Conservation (phyloP, 2,113 vertebrate genomes). For the Aspidoscelis tigris region DNA sequence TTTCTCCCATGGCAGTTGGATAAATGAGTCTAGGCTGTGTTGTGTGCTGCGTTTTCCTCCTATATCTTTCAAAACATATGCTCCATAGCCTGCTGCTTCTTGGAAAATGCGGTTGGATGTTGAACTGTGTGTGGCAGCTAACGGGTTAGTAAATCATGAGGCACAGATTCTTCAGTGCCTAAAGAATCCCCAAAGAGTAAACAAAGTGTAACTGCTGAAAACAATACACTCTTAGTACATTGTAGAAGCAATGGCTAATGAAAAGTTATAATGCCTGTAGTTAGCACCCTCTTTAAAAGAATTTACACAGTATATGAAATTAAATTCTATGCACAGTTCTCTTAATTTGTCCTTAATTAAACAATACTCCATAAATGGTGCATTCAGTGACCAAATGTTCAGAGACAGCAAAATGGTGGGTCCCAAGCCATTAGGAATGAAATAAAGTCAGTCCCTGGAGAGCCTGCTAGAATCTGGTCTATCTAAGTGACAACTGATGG, state of each 20-base stretch:
- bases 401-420: slow-evolving; percentile 85
- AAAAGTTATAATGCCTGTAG: slow-evolving; percentile 93
- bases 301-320: slow-evolving; percentile 90
- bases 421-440: slow-evolving; percentile 88
- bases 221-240: slow-evolving; percentile 82
- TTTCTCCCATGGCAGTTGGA: slow-evolving; percentile 25
- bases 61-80: slow-evolving; percentile 18
- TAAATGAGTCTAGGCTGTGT: slow-evolving; percentile 27
- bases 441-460: slow-evolving; percentile 86
- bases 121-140: slow-evolving; percentile 49
- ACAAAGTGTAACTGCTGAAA: slow-evolving; percentile 82
- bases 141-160: slow-evolving; percentile 71
- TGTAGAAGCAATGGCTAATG: slow-evolving; percentile 89
- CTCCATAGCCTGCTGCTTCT: slow-evolving; percentile 8
- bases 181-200: slow-evolving; percentile 79
- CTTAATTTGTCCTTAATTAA: slow-evolving; percentile 98
- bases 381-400: slow-evolving; percentile 94
- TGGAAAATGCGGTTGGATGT: slow-evolving; percentile 1
- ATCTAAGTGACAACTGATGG: slow-evolving; percentile 95
- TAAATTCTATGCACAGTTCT: slow-evolving; percentile 93
- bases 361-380: slow-evolving; percentile 94
- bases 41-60: not conserved
- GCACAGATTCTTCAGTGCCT: slow-evolving; percentile 72
- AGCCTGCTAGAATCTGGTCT: slow-evolving; percentile 85
- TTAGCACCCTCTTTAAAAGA: slow-evolving; percentile 90